phyloP scores from a whole-genome alignment of 2,888 invertebrate genomes.

The Drosophila nigritarsus region DNA sequence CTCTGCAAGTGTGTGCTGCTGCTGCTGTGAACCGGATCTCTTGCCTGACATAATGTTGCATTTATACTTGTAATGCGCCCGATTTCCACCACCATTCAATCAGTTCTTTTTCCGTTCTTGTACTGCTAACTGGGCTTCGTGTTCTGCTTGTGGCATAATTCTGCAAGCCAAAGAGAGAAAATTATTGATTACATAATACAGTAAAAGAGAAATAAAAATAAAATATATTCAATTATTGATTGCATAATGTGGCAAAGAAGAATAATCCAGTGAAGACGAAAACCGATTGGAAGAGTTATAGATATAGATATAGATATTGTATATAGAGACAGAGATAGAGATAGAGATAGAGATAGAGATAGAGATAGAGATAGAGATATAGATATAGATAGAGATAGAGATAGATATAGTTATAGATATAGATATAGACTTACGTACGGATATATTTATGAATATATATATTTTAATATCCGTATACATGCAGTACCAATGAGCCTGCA shows the following conservation, averaged over 20 bases:
- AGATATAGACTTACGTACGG: too few relatives aligned
- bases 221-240: not conserved
- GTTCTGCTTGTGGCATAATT: constrained; percentile 40
- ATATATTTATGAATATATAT: not conserved
- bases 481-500: not conserved
- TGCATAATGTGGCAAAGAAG: not conserved
- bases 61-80: constrained; percentile 47
- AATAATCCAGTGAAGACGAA: not conserved
- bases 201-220: too few relatives aligned
- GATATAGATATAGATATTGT: too few relatives aligned
- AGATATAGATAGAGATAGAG: not conserved
- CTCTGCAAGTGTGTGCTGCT: constrained; percentile 47
- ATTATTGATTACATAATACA: not conserved
- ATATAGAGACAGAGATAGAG: too few relatives aligned
- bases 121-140: constrained; percentile 4
- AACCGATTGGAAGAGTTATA: not conserved
- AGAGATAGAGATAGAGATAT: too few relatives aligned
- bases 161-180: constrained; percentile 32
- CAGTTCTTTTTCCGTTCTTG: constrained; percentile 34
- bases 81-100: constrained; percentile 48
- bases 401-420: not conserved
- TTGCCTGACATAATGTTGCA: constrained; percentile 77
- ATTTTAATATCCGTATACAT: not conserved
- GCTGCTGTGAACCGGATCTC: constrained; percentile 51
- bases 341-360: too few relatives aligned